Evolutionary conservation across 2,113 vertebrate genomes (phyloP).

Genomic region (Rhinoptilus africanus): DNA sequence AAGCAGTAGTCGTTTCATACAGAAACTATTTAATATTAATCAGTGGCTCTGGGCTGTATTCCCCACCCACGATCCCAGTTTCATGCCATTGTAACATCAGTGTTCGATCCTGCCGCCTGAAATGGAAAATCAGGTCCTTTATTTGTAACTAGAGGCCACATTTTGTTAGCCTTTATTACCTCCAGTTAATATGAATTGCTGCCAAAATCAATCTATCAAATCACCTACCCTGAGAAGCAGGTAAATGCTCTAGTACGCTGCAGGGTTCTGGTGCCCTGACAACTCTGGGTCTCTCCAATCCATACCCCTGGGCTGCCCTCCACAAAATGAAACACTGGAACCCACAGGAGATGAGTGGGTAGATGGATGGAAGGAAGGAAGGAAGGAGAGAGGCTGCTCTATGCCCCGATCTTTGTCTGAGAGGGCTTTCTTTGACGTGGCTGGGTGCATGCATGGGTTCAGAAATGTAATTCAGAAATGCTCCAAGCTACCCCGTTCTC

Average conservation of each 20-base stretch:
- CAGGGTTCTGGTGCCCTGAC: not conserved
- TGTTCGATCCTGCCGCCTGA: not conserved
- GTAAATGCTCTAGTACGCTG: not conserved
- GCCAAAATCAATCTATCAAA: not conserved
- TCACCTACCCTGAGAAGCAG: not conserved
- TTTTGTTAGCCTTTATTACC: not conserved
- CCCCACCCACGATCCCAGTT: not conserved
- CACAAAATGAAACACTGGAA: not conserved
- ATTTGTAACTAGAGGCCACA: constrained; percentile 16
- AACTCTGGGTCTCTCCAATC: not conserved
- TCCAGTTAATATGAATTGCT: not conserved
- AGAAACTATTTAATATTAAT: not conserved
- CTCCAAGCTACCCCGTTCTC: not conserved
- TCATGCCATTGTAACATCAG: rapidly evolving
- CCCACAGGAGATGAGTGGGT: not conserved
- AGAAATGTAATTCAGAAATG: not conserved
- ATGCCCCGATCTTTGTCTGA: not conserved
- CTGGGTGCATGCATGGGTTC: not conserved
- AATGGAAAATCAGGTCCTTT: not conserved
- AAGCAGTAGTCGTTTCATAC: not conserved
- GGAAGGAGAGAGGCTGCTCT: not conserved
- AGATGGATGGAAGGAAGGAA: rapidly evolving
- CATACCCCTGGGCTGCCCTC: not conserved
- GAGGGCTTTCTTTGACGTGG: not conserved
- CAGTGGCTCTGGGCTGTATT: not conserved